Evolutionary conservation across 2,888 invertebrate species (phyloP), one percentile per base, ranked within the genome.

Genomic region (Furcula furcula): DNA sequence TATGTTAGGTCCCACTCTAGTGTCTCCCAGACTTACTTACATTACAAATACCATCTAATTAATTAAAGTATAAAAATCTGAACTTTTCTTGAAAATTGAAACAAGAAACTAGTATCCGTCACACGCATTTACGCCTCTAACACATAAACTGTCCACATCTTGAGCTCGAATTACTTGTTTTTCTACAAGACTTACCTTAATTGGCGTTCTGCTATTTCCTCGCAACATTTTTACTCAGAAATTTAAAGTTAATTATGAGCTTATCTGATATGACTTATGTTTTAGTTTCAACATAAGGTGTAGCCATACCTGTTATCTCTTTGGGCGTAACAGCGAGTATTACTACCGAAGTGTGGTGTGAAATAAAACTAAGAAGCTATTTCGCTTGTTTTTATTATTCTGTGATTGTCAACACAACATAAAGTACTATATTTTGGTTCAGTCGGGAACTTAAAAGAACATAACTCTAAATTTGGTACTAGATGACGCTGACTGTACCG

Each of bases 371-470:
- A 55, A 34, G 32, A 28, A 44, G 32, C 66, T 56, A 51, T 70
- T 77, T 74, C 66, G 54, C 56, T 69, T 62, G 67, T 75, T 83
- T 56, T 80, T 82, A 80, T 83, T 79, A 71, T 67, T 71, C 64
- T 64, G 79, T 84, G 82, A 83, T 73, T 65, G 65, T 77, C 71
- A 81, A 83, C 81, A 85, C 79, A 77, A 77, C 69, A 78, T 68
- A 78, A 76, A 76, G 66, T 79, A 78, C 83, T 85, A 81, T 76
- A 71, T 79, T 88, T 88, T 88, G 86, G 87, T 86, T 88, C 87
- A 88, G 87, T 88, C 87, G 75, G 86, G 76, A 87, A 88, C 87
- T 86, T 88, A 88, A 83, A 76, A 33, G 71, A 83, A 51, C 34
- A 54, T 32, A 51, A 82, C 76, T 84, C 83, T 85, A 83, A 50